Percentiles rank a stretch among this genome's conserved stretches.
phyloP scores from a whole-genome alignment of 2,888 invertebrate species.

The Tridacna crocea region DNA sequence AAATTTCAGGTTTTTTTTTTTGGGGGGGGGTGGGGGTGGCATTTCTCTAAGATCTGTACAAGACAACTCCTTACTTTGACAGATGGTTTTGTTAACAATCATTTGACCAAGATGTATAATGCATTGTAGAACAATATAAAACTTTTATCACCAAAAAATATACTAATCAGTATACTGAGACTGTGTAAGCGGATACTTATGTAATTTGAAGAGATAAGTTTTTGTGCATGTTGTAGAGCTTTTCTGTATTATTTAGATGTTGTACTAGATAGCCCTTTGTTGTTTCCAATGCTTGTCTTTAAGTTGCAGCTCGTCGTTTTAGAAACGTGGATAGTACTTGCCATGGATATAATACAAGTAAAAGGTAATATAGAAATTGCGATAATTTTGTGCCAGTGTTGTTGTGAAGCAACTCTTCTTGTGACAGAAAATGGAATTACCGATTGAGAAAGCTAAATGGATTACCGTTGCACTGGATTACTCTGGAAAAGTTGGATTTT shows the following conservation, averaged over 20 bases:
- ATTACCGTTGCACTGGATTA: constrained; percentile 12
- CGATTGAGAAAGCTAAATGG: constrained; percentile 12
- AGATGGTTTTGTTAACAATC: no score
- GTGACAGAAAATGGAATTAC: constrained; percentile 8
- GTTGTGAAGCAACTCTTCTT: neutral
- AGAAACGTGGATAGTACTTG: neutral
- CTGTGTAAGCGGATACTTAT: neutral
- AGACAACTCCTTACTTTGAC: no score
- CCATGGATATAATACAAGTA: neutral
- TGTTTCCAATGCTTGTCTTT: neutral
- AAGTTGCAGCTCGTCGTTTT: constrained; percentile 12
- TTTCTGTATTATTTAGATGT: neutral
- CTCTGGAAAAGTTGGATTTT: constrained; percentile 7
- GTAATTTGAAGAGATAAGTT: constrained; percentile 3
- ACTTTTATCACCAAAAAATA: no score
- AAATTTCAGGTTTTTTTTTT: no score
- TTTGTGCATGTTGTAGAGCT: neutral
- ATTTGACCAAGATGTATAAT: no score
- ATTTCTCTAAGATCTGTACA: no score
- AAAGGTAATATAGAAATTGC: constrained; percentile 14
- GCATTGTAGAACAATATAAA: no score
- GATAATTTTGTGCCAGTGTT: constrained; percentile 1
- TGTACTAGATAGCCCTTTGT: neutral
- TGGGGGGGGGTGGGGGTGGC: no score
- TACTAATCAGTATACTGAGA: neutral